Base-by-base conservation (phyloP, 2,888 invertebrate genomes). In the Limnephilus auricula region DNA sequence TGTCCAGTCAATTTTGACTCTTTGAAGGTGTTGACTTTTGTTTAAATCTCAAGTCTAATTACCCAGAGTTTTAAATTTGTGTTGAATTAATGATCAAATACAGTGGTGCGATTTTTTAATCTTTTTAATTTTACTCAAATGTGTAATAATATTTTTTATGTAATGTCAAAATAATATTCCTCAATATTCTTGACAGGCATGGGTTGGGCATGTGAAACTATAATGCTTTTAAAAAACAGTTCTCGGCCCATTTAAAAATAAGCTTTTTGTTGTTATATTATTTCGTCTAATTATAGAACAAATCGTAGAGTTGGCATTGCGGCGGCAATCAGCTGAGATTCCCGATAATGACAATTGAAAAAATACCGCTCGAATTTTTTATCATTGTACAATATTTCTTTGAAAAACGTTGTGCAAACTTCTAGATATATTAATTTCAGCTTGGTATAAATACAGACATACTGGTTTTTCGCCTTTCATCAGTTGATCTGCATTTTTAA, bases 121-220 rank as follows among this genome's bases (percentile, higher is more conserved):
- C 10, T 65, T 65, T 31, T n/a, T 25, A 3, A 50, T 31, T 12
- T 78, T 78, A 18, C 18, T 78, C 34, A 32, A 78, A n/a, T 30
- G 32, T 78, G n/a, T 65, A 65, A 78, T 50, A 34, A 34, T 82
- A 18, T 32, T 83, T 34, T 83, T 83, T 83, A 25, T 83, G 32
- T 32, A 34, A 83, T 34, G 83, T 83, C 65, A 65, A 65, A 65
- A 25, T 65, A 65, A 65, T 65, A 83, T 10, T 15, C 10, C 83
- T 25, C 37, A 18, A 83, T 32, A 18, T 88, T 88, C 32, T 30
- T 80, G 40, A 37, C 87, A 34, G 79, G 65, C 87, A 88, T 88
- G 84, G 18, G 93, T 94, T 40, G 94, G 94, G 32, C 94, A 94
- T 92, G 91, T 78, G 18, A 50, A 31, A 31, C 37, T 25, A n/a